A percentile compares a stretch with the other conserved stretches of the same genome.
Conservation (phyloP, 2,797 vertebrate species). For the Alcedo quadribrachys region DNA sequence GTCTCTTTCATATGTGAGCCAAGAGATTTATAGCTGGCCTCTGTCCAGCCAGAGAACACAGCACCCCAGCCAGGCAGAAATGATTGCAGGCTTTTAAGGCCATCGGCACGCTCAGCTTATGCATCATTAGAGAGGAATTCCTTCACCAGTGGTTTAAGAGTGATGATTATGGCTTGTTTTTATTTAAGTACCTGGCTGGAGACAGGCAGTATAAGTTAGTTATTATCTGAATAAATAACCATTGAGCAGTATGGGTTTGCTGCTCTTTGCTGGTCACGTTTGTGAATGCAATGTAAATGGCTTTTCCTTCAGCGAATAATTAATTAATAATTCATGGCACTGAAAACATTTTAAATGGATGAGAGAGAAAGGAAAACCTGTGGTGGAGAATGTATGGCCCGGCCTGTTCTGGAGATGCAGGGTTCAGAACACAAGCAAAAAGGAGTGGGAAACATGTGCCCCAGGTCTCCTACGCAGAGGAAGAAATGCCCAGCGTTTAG, state of each 20-base stretch:
- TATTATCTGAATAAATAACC: background rate
- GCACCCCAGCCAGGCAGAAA: background rate
- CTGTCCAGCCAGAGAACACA: background rate
- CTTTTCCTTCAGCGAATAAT: background rate
- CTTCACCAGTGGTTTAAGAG: background rate
- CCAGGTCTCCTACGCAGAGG: background rate
- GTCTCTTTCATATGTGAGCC: slow-evolving; percentile 14
- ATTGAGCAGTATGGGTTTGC: background rate
- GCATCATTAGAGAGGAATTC: background rate
- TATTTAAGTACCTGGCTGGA: background rate
- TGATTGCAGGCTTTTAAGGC: slow-evolving; percentile 3
- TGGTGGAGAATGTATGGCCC: background rate
- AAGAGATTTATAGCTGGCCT: slow-evolving; percentile 31
- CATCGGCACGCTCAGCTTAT: background rate
- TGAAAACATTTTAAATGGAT: slow-evolving; percentile 4
- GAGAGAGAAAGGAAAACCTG: background rate
- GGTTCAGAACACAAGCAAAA: background rate
- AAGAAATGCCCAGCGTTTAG: background rate
- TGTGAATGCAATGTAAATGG: background rate
- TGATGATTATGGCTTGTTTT: background rate
- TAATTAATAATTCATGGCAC: slow-evolving; percentile 23
- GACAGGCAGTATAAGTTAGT: background rate
- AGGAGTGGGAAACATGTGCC: background rate
- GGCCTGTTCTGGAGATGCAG: background rate
- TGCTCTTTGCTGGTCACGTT: background rate